Percentiles rank a stretch among this genome's conserved stretches.
phyloP scores from a whole-genome alignment of 2,797 vertebrate species.

The Eptatretus atami region DNA sequence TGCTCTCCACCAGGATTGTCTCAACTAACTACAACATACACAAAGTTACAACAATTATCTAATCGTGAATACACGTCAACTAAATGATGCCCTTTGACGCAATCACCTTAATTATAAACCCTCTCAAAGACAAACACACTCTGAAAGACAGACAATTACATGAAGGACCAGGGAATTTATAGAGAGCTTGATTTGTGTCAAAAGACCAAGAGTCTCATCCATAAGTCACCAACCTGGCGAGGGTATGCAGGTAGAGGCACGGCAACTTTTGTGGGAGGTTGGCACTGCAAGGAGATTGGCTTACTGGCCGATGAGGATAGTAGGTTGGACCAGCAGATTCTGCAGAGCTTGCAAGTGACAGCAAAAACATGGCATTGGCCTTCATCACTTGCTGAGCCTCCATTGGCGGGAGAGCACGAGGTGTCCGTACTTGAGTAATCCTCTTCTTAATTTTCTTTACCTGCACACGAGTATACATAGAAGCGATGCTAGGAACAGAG shows the following conservation, averaged over 20 bases:
- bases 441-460: conserved; percentile 89
- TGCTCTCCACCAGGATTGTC: too few species aligned
- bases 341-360: conserved; percentile 78
- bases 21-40: too few species aligned
- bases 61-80: too few species aligned
- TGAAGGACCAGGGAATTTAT: too few species aligned
- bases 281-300: conserved; percentile 70
- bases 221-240: conserved; percentile 41
- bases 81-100: too few species aligned
- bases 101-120: too few species aligned
- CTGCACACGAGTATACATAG: conserved; percentile 14
- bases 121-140: too few species aligned
- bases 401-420: conserved; percentile 76
- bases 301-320: conserved; percentile 49
- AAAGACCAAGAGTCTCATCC: too few species aligned
- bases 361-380: conserved; percentile 68
- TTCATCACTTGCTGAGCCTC: conserved; percentile 97
- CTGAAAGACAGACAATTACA: too few species aligned
- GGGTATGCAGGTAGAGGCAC: conserved; percentile 78
- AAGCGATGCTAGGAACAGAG: neutral
- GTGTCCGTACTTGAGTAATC: conserved; percentile 77
- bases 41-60: too few species aligned
- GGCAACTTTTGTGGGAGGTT: conserved; percentile 80
- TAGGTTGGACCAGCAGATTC: conserved; percentile 78
- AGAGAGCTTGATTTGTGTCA: too few species aligned